These are phyloP conservation scores for Microplitis deprimator DNA, from an alignment of 2,888 invertebrate genomes.

Conservation along the genomic window DNA sequence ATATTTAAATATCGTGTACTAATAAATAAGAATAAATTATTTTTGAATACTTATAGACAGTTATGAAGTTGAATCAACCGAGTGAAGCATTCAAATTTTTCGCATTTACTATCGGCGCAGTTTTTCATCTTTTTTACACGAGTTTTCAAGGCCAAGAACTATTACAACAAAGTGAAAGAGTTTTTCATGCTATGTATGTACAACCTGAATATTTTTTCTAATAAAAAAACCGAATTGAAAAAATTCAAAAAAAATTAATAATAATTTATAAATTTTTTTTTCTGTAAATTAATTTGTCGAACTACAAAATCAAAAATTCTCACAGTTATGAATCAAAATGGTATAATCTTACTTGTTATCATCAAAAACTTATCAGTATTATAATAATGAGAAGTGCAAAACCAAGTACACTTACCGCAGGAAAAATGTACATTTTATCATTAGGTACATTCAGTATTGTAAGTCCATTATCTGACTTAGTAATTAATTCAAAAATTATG, in stretches of 20 bases:
- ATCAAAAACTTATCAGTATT: slow-evolving; percentile 43
- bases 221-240: neutral
- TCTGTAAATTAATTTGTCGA: neutral
- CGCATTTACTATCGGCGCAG: slow-evolving; percentile 40
- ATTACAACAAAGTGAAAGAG: slow-evolving; percentile 43
- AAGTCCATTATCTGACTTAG: slow-evolving; percentile 2
- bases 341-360: slow-evolving; percentile 46
- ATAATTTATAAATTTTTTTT: neutral
- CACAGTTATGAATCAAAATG: slow-evolving; percentile 44
- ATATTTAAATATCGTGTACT: neutral
- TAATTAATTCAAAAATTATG: neutral
- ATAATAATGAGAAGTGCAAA: slow-evolving; percentile 48
- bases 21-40: neutral
- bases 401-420: slow-evolving; percentile 46
- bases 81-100: slow-evolving; percentile 43
- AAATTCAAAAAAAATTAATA: too few relatives aligned
- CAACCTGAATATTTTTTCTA: neutral
- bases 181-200: slow-evolving; percentile 4
- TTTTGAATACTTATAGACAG: slow-evolving; percentile 32
- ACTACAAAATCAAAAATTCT: slow-evolving; percentile 1
- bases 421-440: slow-evolving; percentile 47
- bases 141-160: slow-evolving; percentile 47
- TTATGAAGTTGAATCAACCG: slow-evolving; percentile 43
- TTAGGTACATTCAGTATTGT: slow-evolving; percentile 49
- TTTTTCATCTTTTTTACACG: slow-evolving; percentile 42